A percentile compares a stretch with the other conserved stretches of the same genome.
Evolutionary conservation across 2,888 invertebrate genomes (phyloP).

Genomic region (Dyspetes luteomarginatus): DNA sequence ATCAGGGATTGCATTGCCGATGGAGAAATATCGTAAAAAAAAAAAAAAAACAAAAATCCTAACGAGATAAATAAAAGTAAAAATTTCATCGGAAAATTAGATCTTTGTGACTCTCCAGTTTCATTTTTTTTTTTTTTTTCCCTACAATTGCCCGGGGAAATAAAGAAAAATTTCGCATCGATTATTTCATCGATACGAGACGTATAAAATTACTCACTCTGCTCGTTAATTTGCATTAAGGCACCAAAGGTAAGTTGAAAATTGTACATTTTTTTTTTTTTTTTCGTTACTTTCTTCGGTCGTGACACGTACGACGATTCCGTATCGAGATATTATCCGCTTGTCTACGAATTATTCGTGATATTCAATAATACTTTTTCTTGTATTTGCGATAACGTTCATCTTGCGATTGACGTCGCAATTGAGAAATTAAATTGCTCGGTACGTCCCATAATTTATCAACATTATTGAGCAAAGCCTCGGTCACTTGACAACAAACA

Average conservation of each 20-base stretch:
- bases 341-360: background rate
- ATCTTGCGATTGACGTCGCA: constrained; percentile 84
- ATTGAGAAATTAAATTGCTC: constrained; percentile 87
- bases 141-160: background rate
- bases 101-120: background rate
- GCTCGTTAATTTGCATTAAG: constrained; percentile 26
- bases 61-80: background rate
- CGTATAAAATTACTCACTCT: background rate
- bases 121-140: too few species aligned
- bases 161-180: background rate
- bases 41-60: background rate
- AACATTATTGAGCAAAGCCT: constrained; percentile 91
- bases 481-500: constrained; percentile 93
- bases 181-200: background rate
- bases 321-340: too few species aligned
- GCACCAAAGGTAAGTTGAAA: constrained; percentile 60
- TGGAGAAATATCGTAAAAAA: background rate
- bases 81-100: background rate
- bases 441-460: constrained; percentile 93
- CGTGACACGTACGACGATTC: too few species aligned
- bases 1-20: background rate
- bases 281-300: too few species aligned
- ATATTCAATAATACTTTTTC: constrained; percentile 77
- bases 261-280: constrained; percentile 10
- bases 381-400: constrained; percentile 82